These are phyloP conservation scores for Heliconius hortense DNA, from an alignment of 2,888 invertebrate genomes.

Conservation along the genomic window DNA sequence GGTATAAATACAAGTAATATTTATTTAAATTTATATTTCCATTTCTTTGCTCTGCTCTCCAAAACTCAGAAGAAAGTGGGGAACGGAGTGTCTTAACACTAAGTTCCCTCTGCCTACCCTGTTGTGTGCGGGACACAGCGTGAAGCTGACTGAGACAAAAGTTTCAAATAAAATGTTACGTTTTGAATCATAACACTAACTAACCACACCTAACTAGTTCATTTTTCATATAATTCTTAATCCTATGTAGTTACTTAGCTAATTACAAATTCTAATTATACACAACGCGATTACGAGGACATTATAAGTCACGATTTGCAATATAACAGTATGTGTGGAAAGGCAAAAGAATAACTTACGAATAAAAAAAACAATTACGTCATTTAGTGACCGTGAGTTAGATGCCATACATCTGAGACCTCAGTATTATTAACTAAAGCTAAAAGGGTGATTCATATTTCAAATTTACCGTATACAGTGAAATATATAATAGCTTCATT, in stretches of 20 bases:
- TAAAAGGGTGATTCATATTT: background rate
- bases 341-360: background rate
- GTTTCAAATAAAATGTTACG: too few relatives aligned
- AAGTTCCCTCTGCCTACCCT: too few relatives aligned
- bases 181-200: background rate
- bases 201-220: background rate
- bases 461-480: background rate
- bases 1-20: too few relatives aligned
- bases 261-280: background rate
- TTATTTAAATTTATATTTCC: too few relatives aligned
- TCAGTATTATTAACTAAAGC: background rate
- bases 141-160: too few relatives aligned
- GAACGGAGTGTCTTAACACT: too few relatives aligned
- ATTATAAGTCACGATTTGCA: slow-evolving; percentile 8
- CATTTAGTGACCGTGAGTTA: slow-evolving; percentile 7
- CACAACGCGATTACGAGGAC: background rate
- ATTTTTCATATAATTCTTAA: slow-evolving; percentile 1
- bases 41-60: too few relatives aligned
- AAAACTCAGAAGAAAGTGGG: too few relatives aligned
- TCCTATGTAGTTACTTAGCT: background rate
- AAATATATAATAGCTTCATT: background rate
- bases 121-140: too few relatives aligned
- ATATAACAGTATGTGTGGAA: background rate
- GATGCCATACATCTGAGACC: background rate
- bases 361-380: slow-evolving; percentile 9